phyloP scores from a whole-genome alignment of 2,888 invertebrate genomes.

The Zaprionus lineosus region DNA sequence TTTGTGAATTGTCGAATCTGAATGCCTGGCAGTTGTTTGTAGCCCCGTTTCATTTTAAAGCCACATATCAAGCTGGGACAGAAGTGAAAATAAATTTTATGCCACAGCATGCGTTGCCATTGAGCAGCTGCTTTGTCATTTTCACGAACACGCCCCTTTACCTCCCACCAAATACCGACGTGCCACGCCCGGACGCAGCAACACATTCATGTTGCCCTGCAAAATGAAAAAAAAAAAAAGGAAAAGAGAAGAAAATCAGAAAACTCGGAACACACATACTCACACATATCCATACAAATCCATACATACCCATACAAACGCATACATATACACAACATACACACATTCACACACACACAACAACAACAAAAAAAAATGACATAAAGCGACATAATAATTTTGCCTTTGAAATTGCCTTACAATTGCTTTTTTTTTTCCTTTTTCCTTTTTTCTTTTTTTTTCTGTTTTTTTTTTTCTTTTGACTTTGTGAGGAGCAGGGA shows the following conservation, averaged over 20 bases:
- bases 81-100: constrained; percentile 68
- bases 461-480: too few species aligned
- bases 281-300: too few species aligned
- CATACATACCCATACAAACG: too few species aligned
- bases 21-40: constrained; percentile 41
- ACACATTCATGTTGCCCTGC: constrained; percentile 48
- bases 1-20: constrained; percentile 49
- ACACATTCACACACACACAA: too few species aligned
- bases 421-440: constrained; percentile 61
- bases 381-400: constrained; percentile 77
- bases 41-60: constrained; percentile 52
- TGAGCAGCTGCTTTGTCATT: constrained; percentile 74
- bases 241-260: constrained; percentile 1
- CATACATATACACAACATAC: too few species aligned
- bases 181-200: constrained; percentile 21
- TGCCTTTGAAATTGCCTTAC: constrained; percentile 73
- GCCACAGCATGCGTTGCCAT: constrained; percentile 59
- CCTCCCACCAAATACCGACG: constrained; percentile 12
- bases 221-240: constrained; percentile 13
- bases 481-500: constrained; percentile 26
- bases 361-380: constrained; percentile 54
- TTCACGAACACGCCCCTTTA: constrained; percentile 46
- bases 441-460: too few species aligned
- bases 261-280: too few species aligned
- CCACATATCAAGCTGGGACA: constrained; percentile 61